Conservation (phyloP, 2,888 invertebrate species). For the Pogonocherus hispidulus region DNA sequence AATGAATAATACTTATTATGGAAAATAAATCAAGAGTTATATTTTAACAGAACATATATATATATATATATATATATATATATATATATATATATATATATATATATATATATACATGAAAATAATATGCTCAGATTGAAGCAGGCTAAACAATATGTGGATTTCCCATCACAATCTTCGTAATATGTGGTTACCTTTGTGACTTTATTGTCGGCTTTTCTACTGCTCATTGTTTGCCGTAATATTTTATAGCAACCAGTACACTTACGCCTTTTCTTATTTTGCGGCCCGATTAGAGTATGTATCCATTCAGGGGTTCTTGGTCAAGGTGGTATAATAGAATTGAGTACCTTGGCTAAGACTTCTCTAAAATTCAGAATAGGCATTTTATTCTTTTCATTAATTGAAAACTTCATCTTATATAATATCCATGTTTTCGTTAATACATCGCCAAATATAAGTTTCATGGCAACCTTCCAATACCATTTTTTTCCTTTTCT, state of each 20-base stretch:
- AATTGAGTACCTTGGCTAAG: background rate
- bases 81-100: no score
- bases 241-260: conserved; percentile 7
- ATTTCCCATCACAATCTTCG: background rate
- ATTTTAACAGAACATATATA: background rate
- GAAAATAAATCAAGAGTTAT: no score
- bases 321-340: background rate
- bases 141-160: background rate
- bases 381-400: background rate
- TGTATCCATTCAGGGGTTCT: background rate
- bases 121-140: background rate
- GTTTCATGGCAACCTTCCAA: conserved; percentile 38
- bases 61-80: no score
- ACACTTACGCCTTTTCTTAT: background rate
- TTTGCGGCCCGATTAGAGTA: background rate
- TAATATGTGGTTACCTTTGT: conserved; percentile 12
- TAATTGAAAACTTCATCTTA: background rate
- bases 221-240: conserved; percentile 20
- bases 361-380: background rate
- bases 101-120: no score
- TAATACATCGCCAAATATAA: conserved; percentile 33
- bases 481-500: conserved; percentile 44
- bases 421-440: background rate
- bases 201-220: conserved; percentile 18
- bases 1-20: no score